A percentile compares a stretch with the other conserved stretches of the same genome.
These are phyloP conservation scores for Callitettix versicolor DNA, from an alignment of 1,140 invertebrate species.

Conservation along the genomic window DNA sequence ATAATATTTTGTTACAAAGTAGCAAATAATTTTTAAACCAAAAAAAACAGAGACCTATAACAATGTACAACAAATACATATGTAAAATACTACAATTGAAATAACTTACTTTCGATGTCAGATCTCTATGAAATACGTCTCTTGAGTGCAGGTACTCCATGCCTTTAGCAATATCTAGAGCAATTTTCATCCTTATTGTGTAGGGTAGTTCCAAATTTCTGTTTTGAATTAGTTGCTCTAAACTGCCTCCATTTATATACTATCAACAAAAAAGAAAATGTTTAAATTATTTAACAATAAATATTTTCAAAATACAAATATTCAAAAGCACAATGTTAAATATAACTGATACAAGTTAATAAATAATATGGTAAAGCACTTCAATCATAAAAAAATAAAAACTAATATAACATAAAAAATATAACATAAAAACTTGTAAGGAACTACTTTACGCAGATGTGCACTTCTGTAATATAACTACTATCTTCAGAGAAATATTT, in stretches of 20 bases:
- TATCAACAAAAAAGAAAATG: slow-evolving; percentile 29
- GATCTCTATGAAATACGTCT: slow-evolving; percentile 87
- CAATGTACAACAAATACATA: not conserved
- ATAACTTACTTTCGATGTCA: slow-evolving; percentile 76
- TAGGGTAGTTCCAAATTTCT: slow-evolving; percentile 63
- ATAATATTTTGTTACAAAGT: not conserved
- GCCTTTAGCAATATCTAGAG: slow-evolving; percentile 75
- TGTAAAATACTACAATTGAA: not conserved
- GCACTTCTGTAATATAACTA: no score
- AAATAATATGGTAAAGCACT: no score
- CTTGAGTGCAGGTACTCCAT: slow-evolving; percentile 86
- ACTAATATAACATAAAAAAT: no score
- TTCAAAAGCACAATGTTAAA: no score
- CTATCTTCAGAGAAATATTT: no score
- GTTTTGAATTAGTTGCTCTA: slow-evolving; percentile 79
- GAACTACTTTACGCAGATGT: no score
- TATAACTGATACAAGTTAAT: not conserved
- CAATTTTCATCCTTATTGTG: slow-evolving; percentile 65
- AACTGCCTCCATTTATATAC: slow-evolving; percentile 86
- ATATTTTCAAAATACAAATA: no score
- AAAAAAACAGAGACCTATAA: not conserved
- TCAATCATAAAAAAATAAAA: no score
- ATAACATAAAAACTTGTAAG: no score
- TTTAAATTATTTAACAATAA: not conserved
- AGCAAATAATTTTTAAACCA: not conserved